A percentile compares a stretch with the other conserved stretches of the same genome.
phyloP scores from a whole-genome alignment of 2,888 invertebrate genomes.

The Chirona hameri region DNA sequence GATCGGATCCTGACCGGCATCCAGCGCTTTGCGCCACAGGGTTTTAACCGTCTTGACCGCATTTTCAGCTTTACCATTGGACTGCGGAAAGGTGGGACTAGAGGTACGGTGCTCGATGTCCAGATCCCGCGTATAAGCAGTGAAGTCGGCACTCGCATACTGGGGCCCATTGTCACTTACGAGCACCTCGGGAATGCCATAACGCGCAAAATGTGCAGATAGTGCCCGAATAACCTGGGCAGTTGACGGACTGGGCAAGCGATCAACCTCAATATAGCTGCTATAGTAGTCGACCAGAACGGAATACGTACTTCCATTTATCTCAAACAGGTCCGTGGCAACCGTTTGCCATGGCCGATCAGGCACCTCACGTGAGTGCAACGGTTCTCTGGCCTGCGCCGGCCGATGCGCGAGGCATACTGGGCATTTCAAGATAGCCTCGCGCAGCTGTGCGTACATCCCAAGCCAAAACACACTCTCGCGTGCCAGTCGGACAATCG shows the following conservation, averaged over 20 bases:
- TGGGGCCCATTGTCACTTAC: neutral
- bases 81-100: neutral
- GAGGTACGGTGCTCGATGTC: neutral
- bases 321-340: neutral
- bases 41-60: neutral
- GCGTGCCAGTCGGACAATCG: neutral
- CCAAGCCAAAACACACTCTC: neutral
- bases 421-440: neutral
- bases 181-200: neutral
- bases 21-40: neutral
- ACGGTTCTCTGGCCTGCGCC: neutral
- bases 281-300: neutral
- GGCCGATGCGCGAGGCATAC: neutral
- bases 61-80: neutral
- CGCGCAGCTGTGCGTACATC: neutral
- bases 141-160: neutral
- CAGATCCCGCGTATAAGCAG: neutral
- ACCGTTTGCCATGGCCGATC: neutral
- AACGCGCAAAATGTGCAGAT: neutral
- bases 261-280: neutral
- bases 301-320: neutral
- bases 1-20: neutral
- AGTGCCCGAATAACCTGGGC: neutral
- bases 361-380: neutral
- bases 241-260: neutral